A percentile compares a stretch with the other conserved stretches of the same genome.
These are phyloP conservation scores for Burhinus oedicnemus DNA, from an alignment of 2,113 vertebrate species.

Conservation along the genomic window DNA sequence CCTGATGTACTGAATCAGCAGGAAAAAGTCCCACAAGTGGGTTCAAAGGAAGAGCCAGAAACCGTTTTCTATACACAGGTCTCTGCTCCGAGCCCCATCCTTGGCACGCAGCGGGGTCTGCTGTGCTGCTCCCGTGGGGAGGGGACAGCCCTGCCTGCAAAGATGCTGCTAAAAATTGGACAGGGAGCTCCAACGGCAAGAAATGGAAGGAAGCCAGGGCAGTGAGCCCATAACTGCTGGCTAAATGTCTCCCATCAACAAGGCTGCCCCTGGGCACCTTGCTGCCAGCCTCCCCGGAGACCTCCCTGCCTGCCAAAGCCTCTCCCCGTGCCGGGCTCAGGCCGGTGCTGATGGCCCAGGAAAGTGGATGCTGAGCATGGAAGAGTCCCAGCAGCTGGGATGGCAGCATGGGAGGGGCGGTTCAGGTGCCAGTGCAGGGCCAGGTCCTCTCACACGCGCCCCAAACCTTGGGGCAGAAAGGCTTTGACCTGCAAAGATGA, in stretches of 20 bases:
- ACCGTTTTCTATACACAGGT: rapidly evolving
- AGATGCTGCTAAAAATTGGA: rapidly evolving
- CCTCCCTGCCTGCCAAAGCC: background rate
- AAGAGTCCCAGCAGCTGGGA: background rate
- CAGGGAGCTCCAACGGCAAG: background rate
- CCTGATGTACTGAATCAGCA: background rate
- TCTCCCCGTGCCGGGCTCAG: background rate
- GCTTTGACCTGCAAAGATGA: background rate
- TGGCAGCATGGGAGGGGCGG: rapidly evolving
- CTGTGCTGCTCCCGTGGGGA: rapidly evolving
- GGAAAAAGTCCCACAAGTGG: rapidly evolving
- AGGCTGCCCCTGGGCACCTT: background rate
- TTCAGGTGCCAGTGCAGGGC: background rate
- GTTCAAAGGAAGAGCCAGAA: background rate
- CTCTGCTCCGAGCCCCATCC: background rate
- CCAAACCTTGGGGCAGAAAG: background rate
- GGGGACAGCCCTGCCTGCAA: rapidly evolving
- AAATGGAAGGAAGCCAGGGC: background rate
- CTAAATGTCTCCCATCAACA: background rate
- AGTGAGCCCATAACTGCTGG: background rate
- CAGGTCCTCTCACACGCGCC: background rate
- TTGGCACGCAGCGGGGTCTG: rapidly evolving
- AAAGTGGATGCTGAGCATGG: background rate
- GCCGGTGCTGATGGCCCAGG: background rate
- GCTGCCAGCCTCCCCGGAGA: background rate